Evolutionary conservation across 2,888 invertebrate genomes (phyloP).

Genomic region (Orgyia antiqua): DNA sequence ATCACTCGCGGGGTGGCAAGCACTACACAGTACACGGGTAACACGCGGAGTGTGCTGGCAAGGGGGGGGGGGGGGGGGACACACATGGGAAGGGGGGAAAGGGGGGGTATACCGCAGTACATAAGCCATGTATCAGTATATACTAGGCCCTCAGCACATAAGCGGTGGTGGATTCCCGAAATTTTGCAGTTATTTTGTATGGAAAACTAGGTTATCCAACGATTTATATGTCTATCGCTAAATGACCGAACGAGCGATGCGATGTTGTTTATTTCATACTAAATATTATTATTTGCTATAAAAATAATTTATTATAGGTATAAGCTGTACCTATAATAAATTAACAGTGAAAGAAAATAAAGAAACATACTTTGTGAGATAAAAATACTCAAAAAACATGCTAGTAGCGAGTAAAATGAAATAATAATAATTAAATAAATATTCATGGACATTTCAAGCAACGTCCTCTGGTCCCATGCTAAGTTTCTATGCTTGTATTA

Average conservation of each 20-base stretch:
- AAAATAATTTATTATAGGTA: too few species aligned
- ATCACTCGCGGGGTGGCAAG: slow-evolving; percentile 64
- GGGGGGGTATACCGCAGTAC: slow-evolving; percentile 55
- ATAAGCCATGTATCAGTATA: slow-evolving; percentile 70
- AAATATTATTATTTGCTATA: too few species aligned
- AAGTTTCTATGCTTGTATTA: too few species aligned
- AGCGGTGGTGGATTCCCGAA: slow-evolving; percentile 62
- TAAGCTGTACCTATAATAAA: too few species aligned
- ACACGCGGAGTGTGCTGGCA: slow-evolving; percentile 39
- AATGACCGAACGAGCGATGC: slow-evolving; percentile 17
- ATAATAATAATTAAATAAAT: too few species aligned
- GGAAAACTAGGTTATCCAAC: slow-evolving; percentile 74
- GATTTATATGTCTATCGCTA: slow-evolving; percentile 54
- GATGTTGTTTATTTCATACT: too few species aligned
- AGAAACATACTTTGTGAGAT: too few species aligned
- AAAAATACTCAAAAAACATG: too few species aligned
- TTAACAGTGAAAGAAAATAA: too few species aligned
- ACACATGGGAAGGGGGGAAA: slow-evolving; percentile 31
- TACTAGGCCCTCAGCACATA: slow-evolving; percentile 58
- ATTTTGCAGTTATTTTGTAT: slow-evolving; percentile 76
- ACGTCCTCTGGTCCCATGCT: too few species aligned
- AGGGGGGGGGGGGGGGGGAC: slow-evolving; percentile 40
- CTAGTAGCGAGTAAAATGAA: too few species aligned
- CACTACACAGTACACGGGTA: slow-evolving; percentile 59
- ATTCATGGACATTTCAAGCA: too few species aligned